Evolutionary conservation across 2,797 vertebrate genomes (phyloP).

Genomic region (Pitangus sulphuratus): DNA sequence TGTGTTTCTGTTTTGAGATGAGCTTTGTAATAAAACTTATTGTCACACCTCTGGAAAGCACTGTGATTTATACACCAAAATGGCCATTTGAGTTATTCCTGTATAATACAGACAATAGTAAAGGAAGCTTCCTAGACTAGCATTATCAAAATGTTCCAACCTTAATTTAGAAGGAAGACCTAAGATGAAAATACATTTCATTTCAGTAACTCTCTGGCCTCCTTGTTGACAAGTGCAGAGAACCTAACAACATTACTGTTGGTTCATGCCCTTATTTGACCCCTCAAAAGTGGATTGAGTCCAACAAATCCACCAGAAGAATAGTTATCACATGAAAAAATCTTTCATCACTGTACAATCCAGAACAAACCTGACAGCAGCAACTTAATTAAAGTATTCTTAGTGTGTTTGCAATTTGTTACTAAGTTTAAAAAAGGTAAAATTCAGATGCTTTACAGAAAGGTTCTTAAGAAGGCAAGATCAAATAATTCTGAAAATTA

Average conservation of each 20-base stretch:
- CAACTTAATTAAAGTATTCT: not conserved
- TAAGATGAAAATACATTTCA: not conserved
- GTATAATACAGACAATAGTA: not conserved
- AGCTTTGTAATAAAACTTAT: not conserved
- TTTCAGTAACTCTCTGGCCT: not conserved
- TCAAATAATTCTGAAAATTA: not conserved
- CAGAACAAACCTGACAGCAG: not conserved
- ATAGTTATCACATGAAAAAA: not conserved
- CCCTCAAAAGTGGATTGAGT: not conserved
- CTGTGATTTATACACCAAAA: not conserved
- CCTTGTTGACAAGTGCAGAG: not conserved
- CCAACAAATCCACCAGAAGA: not conserved
- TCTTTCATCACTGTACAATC: not conserved
- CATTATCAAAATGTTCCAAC: not conserved
- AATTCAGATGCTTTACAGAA: not conserved
- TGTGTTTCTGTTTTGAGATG: not conserved
- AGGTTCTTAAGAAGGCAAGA: not conserved
- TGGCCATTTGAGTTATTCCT: not conserved
- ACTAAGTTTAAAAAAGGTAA: not conserved
- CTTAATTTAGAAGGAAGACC: not conserved
- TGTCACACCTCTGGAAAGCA: not conserved
- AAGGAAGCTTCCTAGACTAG: not conserved
- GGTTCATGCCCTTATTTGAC: not conserved
- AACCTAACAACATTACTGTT: not conserved
- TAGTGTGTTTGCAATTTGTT: not conserved